Base-by-base conservation (phyloP, 2,888 invertebrate genomes). In the Pomacea canaliculata region DNA sequence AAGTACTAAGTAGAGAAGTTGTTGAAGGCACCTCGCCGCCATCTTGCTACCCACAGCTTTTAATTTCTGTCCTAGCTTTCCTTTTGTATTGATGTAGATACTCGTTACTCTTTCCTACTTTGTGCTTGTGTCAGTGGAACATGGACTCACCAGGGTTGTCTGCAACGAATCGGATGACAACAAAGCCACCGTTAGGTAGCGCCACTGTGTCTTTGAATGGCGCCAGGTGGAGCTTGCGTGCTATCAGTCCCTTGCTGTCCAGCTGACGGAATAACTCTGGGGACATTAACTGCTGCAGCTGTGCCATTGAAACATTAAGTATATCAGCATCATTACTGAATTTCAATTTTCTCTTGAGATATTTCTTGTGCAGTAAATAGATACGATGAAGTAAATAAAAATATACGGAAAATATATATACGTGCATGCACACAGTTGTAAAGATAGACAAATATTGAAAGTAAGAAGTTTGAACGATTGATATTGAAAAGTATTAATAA, bases 141-240 rank as follows among this genome's bases (percentile, higher is more conserved):
- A 1, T 4, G 0, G 16, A 56, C 27, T n/a, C 16, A 94, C 95
- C 97, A 83, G 96, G 96, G 91, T 97, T 97, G 78, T 94, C 93
- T 0, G 97, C 96, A 83, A 94, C 93, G 85, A 97, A 96, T 78
- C 97, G 92, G 8, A 97, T 92, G 63, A 97, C 94, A 0, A 96
- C 96, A 81, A 95, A 97, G 0, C 97, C 97, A 37, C 96, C 97
- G 90, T 96, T 96, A 0, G 97, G 97, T 0, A 97, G 95, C 0
- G 96, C 96, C 0, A 97, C 95, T 0, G 97, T 96, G 87, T 97
- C 97, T 91, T 97, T 97, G 5, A 95, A 91, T 0, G 96, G 95
- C 0, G 97, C 94, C 76, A 93, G 93, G 63, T 93, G 91, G 0
- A 96, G 91, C 87, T 95, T 96, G 71, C 96, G 92, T 78, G 93